These are phyloP conservation scores for Dasypolia templi DNA, from an alignment of 2,888 invertebrate genomes.

Conservation along the genomic window DNA sequence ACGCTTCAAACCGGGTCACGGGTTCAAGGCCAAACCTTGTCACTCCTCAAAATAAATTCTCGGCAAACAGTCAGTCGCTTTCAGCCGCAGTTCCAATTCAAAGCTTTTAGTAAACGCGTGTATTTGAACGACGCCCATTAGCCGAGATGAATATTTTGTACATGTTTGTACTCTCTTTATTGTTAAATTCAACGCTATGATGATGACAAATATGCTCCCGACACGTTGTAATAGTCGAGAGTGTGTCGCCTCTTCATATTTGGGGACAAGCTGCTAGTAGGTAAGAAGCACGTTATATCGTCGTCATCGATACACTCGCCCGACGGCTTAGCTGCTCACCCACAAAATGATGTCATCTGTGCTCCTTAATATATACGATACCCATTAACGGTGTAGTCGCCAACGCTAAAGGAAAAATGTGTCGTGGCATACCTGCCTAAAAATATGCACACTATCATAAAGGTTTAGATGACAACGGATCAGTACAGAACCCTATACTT, in stretches of 20 bases:
- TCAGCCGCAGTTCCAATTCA: slow-evolving; percentile 23
- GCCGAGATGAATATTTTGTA: slow-evolving; percentile 38
- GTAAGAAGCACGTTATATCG: slow-evolving; percentile 20
- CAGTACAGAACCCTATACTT: not conserved
- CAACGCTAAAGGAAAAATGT: slow-evolving; percentile 9
- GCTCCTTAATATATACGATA: slow-evolving; percentile 21
- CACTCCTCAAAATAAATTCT: slow-evolving; percentile 40
- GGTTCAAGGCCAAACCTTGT: slow-evolving; percentile 40
- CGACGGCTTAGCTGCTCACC: not conserved
- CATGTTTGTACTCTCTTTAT: slow-evolving; percentile 48
- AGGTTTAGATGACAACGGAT: not conserved
- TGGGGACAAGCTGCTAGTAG: slow-evolving; percentile 2
- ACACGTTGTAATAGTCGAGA: slow-evolving; percentile 24
- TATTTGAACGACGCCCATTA: slow-evolving; percentile 52
- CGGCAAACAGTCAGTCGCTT: slow-evolving; percentile 27
- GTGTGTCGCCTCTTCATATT: slow-evolving; percentile 5
- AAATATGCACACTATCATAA: not conserved
- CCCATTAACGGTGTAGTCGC: slow-evolving; percentile 15
- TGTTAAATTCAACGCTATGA: slow-evolving; percentile 39
- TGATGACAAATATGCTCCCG: slow-evolving; percentile 46
- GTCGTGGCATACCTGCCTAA: not conserved
- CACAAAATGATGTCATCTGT: slow-evolving; percentile 10
- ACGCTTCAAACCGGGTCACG: slow-evolving; percentile 23
- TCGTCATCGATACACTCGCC: not conserved
- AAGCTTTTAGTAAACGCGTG: slow-evolving; percentile 60